Evolutionary conservation across 2,113 vertebrate species (phyloP), one percentile per base, ranked within the genome.

Genomic region (Sturnira hondurensis): DNA sequence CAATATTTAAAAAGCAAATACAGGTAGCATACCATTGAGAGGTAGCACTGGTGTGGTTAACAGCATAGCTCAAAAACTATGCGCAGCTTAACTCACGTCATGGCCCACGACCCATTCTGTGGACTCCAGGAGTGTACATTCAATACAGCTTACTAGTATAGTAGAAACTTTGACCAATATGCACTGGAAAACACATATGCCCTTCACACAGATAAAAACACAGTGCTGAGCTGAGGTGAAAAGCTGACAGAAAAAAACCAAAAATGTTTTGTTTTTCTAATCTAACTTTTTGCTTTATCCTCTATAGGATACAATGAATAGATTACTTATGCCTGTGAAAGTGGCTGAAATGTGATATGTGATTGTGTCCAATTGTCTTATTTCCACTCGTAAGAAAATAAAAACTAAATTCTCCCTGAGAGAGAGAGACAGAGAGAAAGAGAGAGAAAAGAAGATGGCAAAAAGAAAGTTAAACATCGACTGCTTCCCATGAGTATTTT

Each of bases 1-100:
- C 19, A 91, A 85, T 94, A 92, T 73, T 96, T 36, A 74, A 94
- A 91, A 95, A 95, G 16, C 67, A 96, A 95, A 96, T 71, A 77
- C 11, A 80, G 36, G 76, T 22, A 22, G 19, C 26, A 94, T 9
- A 83, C 4, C 67, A 54, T 2, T 83, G 84, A 95, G 85, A 63
- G 47, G 7, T 47, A 71, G 50, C 58, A 82, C 22, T 50, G 22
- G 14, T 78, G 6, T 91, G 70, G 38, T 24, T 85, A 81, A 80
- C 58, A 58, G 54, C 13, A 47, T 38, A 65, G 20, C 31, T 78
- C 45, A 58, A 85, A 58, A 87, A 83, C 11, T 26, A 38, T 43
- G 3, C 41, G 50, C 24, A 77, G 13, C 78, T 13, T 86, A 95
- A 70, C 65, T 74, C 67, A 88, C 94, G 61, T 56, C 54, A 86